These are phyloP conservation scores for Dissostichus mawsoni DNA, from an alignment of 2,113 vertebrate species.

Conservation along the genomic window DNA sequence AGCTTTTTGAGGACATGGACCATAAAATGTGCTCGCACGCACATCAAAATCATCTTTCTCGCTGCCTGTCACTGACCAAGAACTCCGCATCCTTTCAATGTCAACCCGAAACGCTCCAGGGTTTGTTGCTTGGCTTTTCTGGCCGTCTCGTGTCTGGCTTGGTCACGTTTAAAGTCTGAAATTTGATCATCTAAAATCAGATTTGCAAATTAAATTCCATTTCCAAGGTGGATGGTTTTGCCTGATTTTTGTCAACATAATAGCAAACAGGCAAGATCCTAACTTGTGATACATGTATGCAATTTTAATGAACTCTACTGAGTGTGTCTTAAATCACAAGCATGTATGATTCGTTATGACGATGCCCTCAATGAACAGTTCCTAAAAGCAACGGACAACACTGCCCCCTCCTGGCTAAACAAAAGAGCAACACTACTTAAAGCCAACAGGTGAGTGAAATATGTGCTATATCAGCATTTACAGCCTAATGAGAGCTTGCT, in stretches of 20 bases:
- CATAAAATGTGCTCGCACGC: slow-evolving; percentile 23
- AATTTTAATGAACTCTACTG: slow-evolving; percentile 9
- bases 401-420: slow-evolving; percentile 54
- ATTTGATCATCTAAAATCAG: not conserved
- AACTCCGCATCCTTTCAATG: not conserved
- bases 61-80: not conserved
- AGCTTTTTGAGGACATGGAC: slow-evolving; percentile 18
- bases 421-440: slow-evolving; percentile 53
- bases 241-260: slow-evolving; percentile 43
- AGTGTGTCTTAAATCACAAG: slow-evolving; percentile 40
- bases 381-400: slow-evolving; percentile 46
- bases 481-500: slow-evolving; percentile 24
- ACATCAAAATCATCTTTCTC: not conserved
- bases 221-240: slow-evolving; percentile 29
- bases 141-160: not conserved
- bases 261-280: slow-evolving; percentile 26
- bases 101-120: not conserved
- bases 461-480: slow-evolving; percentile 24
- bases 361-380: slow-evolving; percentile 21
- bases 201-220: slow-evolving; percentile 7
- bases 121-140: slow-evolving; percentile 17
- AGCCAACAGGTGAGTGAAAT: slow-evolving; percentile 66
- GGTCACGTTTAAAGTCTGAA: not conserved
- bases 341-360: slow-evolving; percentile 26
- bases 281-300: slow-evolving; percentile 26